A percentile compares a stretch with the other conserved stretches of the same genome.
phyloP scores from a whole-genome alignment of 1,140 invertebrate genomes.

The Lasioglossum baleicum region DNA sequence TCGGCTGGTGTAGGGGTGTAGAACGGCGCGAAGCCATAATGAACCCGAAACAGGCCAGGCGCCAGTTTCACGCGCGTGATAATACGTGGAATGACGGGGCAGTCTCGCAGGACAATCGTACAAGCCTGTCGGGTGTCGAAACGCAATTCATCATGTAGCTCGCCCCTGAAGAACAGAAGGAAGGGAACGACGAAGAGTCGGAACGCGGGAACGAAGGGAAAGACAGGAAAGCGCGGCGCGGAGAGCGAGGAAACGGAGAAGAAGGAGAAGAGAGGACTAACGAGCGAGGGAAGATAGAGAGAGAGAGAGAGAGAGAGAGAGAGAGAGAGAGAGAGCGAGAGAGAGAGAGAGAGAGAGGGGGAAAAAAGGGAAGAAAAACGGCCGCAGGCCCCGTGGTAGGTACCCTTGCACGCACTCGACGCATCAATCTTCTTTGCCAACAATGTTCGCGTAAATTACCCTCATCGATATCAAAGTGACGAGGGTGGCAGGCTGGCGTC shows the following conservation, averaged over 20 bases:
- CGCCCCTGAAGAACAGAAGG: neutral
- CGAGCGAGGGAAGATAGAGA: conserved; percentile 44
- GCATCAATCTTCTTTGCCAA: conserved; percentile 79
- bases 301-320: too few species aligned
- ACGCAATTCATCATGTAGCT: conserved; percentile 72
- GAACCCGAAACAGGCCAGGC: conserved; percentile 12
- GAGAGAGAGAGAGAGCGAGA: too few species aligned
- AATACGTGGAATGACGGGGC: conserved; percentile 68
- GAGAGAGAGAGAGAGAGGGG: too few species aligned
- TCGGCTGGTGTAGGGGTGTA: too few species aligned
- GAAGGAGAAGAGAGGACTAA: neutral
- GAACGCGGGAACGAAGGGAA: too few species aligned
- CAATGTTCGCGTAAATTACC: conserved; percentile 79
- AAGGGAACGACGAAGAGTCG: too few species aligned
- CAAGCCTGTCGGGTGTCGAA: conserved; percentile 69
- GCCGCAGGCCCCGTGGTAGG: conserved; percentile 19
- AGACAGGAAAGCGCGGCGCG: too few species aligned
- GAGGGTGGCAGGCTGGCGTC: conserved; percentile 51
- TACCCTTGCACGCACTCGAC: conserved; percentile 69
- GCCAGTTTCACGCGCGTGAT: conserved; percentile 53
- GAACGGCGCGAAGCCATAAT: too few species aligned
- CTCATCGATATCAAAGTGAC: conserved; percentile 78
- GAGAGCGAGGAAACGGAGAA: too few species aligned
- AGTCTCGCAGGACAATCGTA: conserved; percentile 61
- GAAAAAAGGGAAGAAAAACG: too few species aligned